Evolutionary conservation across 2,113 vertebrate genomes (phyloP), one percentile per base, ranked within the genome.

Genomic region (Pipa parva): DNA sequence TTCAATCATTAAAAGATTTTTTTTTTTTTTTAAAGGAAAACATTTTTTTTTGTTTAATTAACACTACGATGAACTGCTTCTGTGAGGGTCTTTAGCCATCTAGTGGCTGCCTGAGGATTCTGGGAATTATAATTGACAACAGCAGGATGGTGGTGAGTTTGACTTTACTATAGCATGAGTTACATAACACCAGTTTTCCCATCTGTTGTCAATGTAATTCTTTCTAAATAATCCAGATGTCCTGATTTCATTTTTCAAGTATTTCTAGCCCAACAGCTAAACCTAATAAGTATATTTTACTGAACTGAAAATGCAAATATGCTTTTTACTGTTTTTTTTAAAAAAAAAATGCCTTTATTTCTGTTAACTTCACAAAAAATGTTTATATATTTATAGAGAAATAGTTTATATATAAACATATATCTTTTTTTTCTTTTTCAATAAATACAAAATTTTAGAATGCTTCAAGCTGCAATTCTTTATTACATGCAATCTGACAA

Each of bases 331-430:
- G 6, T 64, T 51, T n/a, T 28, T 58, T 55, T 51, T 22, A 36
- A 88, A 82, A 83, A 89, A 90, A 81, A 80, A 89, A 89, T 91
- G 86, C 90, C 89, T 93, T 92, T 92, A 84, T 89, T 86, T 88
- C 86, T 90, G 83, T 85, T 86, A 85, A 82, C 85, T 92, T 88
- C 90, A 82, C 90, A 87, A 85, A 92, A 84, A 89, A 88, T 87
- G 84, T 95, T 88, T n/a, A n/a, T 95, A 95, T 95, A 95, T 95
- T 94, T 93, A 92, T 95, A 94, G 90, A 92, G 86, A 84, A 91
- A 90, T 91, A 89, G 85, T 93, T 92, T 93, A 92, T 92, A 90
- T 92, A 91, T 78, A 75, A 74, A 80, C 92, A 92, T 92, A 90
- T 92, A 91, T 91, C 90, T 93, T 90, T 90, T 89, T 93, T 92